These are phyloP conservation scores for Spea bombifrons DNA, from an alignment of 2,113 vertebrate genomes.

Conservation along the genomic window DNA sequence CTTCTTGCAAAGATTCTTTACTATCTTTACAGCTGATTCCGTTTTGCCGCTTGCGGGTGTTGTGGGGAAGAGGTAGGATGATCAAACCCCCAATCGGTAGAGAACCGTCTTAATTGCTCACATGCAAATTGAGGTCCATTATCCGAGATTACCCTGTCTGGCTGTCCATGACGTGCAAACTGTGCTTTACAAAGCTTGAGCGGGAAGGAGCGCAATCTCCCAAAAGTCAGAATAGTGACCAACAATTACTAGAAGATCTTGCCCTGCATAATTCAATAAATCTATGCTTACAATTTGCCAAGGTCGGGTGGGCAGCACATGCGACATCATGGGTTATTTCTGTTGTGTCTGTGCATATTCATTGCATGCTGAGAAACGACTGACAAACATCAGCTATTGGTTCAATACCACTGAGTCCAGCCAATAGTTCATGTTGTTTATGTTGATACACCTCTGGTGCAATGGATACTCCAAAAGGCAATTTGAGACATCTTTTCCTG, in stretches of 20 bases:
- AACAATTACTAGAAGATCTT: slow-evolving; percentile 36
- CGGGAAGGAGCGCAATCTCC: slow-evolving; percentile 22
- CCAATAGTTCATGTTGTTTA: too few species aligned
- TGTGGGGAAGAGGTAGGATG: neutral
- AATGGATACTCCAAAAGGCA: too few species aligned
- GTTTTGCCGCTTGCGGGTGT: slow-evolving; percentile 2
- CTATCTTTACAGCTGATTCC: neutral
- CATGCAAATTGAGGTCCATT: slow-evolving; percentile 23
- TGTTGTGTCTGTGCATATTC: slow-evolving; percentile 40
- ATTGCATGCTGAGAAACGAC: slow-evolving; percentile 29
- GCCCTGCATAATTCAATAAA: slow-evolving; percentile 2
- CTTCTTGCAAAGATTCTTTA: neutral
- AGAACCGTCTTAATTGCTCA: neutral
- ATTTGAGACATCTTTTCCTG: too few species aligned
- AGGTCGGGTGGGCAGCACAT: slow-evolving; percentile 18
- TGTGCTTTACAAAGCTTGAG: slow-evolving; percentile 13
- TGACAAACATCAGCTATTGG: too few species aligned
- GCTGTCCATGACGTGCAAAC: slow-evolving; percentile 22
- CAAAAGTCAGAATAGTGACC: slow-evolving; percentile 46
- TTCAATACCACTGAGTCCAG: too few species aligned
- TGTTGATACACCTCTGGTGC: too few species aligned
- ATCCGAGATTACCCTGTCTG: slow-evolving; percentile 3
- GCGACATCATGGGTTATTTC: slow-evolving; percentile 26
- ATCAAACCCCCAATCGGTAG: slow-evolving; percentile 1
- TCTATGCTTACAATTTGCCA: slow-evolving; percentile 46